phyloP scores from a whole-genome alignment of 2,797 vertebrate species.

The Clarias pachynema region DNA sequence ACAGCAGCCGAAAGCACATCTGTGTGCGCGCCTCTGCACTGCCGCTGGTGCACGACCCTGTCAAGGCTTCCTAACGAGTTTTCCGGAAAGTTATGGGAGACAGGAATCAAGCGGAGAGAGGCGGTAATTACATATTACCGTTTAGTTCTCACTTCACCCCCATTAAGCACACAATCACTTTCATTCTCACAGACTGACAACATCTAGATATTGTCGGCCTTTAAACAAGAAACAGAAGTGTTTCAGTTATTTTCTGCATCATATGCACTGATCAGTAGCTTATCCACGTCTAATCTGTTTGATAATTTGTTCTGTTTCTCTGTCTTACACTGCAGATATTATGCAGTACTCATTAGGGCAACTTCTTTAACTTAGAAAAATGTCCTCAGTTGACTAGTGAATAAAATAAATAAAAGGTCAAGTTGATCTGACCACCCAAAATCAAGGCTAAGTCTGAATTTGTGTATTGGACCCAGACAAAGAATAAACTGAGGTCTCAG shows the following conservation, averaged over 20 bases:
- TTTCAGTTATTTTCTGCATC: not conserved
- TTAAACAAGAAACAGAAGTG: not conserved
- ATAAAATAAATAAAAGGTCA: not conserved
- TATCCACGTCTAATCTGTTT: not conserved
- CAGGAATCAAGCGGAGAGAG: conserved; percentile 45
- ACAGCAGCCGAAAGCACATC: conserved; percentile 63
- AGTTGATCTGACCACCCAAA: conserved; percentile 25
- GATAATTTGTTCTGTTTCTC: not conserved
- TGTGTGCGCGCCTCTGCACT: conserved; percentile 50
- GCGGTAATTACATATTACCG: conserved; percentile 49
- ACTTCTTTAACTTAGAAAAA: not conserved
- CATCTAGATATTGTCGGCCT: not conserved
- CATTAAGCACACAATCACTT: conserved; percentile 39
- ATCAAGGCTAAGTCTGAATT: conserved; percentile 44
- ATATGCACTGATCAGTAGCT: not conserved
- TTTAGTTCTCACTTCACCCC: conserved; percentile 36
- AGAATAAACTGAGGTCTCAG: conserved; percentile 66
- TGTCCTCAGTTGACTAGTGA: not conserved
- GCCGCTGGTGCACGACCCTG: conserved; percentile 65
- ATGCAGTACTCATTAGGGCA: not conserved
- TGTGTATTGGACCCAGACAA: conserved; percentile 82
- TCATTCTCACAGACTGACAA: not conserved
- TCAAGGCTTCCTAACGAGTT: conserved; percentile 53
- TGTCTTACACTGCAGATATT: not conserved
- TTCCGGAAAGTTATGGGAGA: conserved; percentile 54